A percentile compares a stretch with the other conserved stretches of the same genome.
These are phyloP conservation scores for Eugnorisma glareosa DNA, from an alignment of 2,888 invertebrate genomes.

Conservation along the genomic window DNA sequence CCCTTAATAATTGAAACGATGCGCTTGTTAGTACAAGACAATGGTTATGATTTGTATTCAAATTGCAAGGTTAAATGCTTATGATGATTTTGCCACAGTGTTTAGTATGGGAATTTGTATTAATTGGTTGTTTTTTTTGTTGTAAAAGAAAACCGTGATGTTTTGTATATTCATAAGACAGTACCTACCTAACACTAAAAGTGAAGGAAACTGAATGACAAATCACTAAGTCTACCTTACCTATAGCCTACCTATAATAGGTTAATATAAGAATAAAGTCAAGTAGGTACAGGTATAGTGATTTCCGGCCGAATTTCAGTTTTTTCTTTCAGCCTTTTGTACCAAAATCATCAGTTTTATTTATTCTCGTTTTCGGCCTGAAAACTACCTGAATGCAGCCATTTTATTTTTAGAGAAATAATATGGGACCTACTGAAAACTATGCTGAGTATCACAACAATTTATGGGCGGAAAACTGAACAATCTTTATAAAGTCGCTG, in stretches of 20 bases:
- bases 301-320: background rate
- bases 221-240: background rate
- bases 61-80: conserved; percentile 60
- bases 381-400: background rate
- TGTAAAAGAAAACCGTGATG: background rate
- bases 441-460: background rate
- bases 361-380: background rate
- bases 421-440: background rate
- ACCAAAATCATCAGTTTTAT: background rate
- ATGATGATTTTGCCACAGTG: background rate
- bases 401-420: background rate
- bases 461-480: background rate
- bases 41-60: conserved; percentile 70
- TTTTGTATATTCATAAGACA: background rate
- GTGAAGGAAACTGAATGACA: background rate
- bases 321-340: background rate
- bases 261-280: background rate
- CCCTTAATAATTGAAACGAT: conserved; percentile 83
- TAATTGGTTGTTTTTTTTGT: background rate
- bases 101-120: background rate
- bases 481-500: background rate
- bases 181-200: background rate
- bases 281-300: background rate
- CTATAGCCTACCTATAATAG: no score
- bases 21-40: conserved; percentile 78